A percentile compares a stretch with the other conserved stretches of the same genome.
Evolutionary conservation across 2,797 vertebrate species (phyloP).

Genomic region (Acrocephalus scirpaceus): DNA sequence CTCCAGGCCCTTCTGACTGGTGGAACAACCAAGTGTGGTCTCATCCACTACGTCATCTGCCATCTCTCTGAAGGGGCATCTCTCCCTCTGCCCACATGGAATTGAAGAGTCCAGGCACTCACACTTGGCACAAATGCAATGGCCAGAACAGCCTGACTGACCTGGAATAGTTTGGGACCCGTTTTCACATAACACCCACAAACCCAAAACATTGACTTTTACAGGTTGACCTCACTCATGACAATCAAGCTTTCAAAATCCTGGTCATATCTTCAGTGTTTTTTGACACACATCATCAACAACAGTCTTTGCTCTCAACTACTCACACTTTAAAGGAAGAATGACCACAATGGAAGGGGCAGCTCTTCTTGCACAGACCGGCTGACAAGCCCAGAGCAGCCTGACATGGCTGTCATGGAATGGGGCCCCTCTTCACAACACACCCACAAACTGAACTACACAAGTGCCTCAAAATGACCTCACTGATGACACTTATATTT

Average conservation of each 20-base stretch:
- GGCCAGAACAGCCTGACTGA: too few relatives aligned
- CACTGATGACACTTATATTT: not conserved
- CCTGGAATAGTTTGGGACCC: too few relatives aligned
- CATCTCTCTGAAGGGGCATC: too few relatives aligned
- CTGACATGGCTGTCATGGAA: not conserved
- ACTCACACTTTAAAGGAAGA: not conserved
- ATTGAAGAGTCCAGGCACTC: too few relatives aligned
- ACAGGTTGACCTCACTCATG: too few relatives aligned
- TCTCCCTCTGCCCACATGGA: too few relatives aligned
- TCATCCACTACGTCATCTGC: too few relatives aligned
- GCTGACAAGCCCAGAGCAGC: not conserved
- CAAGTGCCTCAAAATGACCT: not conserved
- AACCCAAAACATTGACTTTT: not conserved
- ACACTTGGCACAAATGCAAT: too few relatives aligned
- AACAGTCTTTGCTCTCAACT: not conserved
- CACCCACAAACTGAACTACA: not conserved
- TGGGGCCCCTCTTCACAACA: not conserved
- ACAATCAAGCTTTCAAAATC: accelerated
- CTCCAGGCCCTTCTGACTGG: too few relatives aligned
- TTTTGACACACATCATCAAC: too few relatives aligned
- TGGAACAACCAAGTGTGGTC: too few relatives aligned
- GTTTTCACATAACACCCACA: not conserved
- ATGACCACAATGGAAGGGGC: accelerated
- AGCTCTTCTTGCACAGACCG: too few relatives aligned
- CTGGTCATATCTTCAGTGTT: not conserved